These are phyloP conservation scores for Amblyornis subalaris DNA, from an alignment of 2,113 vertebrate species.

Conservation along the genomic window DNA sequence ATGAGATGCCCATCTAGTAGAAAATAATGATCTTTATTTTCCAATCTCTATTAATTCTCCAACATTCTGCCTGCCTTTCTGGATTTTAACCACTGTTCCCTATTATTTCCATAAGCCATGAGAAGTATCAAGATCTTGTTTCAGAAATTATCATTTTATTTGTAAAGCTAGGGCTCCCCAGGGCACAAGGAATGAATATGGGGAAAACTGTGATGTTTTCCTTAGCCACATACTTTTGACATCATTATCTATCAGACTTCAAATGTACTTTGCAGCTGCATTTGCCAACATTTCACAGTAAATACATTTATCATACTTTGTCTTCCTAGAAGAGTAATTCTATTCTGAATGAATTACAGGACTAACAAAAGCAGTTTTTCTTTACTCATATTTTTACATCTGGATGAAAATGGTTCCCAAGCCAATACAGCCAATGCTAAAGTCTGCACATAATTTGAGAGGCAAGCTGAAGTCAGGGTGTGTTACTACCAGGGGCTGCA, in stretches of 20 bases:
- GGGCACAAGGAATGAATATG: background rate
- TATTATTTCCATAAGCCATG: background rate
- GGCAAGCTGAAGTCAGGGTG: background rate
- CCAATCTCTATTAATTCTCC: background rate
- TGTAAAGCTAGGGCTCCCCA: background rate
- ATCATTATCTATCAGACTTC: background rate
- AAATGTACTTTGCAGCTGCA: background rate
- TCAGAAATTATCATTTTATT: background rate
- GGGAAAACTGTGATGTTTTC: background rate
- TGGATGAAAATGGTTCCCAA: background rate
- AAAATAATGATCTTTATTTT: background rate
- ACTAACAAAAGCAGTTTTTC: background rate
- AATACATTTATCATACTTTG: background rate
- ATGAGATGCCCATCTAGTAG: rapidly evolving
- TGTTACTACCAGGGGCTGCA: background rate
- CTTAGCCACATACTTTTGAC: background rate
- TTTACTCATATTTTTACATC: background rate
- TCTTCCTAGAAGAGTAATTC: background rate
- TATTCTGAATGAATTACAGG: background rate
- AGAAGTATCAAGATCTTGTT: background rate
- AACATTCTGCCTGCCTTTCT: background rate
- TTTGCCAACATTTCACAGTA: background rate
- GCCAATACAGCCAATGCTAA: background rate
- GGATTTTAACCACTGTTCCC: background rate
- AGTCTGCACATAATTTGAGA: background rate